phyloP scores from a whole-genome alignment of 64 coral and sea anemone genomes.

The Anthopleura sola region DNA sequence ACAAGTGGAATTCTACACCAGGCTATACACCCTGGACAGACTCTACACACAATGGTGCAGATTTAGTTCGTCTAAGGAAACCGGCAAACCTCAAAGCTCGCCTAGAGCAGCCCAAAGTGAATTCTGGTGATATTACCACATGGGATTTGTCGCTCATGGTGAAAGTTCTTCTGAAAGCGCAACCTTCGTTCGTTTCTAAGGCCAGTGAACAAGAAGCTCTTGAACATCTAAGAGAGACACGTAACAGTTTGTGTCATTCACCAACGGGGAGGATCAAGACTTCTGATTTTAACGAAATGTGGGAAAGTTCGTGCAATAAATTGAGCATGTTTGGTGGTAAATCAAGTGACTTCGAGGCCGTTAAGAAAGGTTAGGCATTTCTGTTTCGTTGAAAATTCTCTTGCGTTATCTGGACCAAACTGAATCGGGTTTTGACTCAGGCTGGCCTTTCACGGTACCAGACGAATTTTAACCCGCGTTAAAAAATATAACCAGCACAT shows the following conservation, averaged over 20 bases:
- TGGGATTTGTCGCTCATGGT: conserved; percentile 2
- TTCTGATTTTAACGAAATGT: background rate
- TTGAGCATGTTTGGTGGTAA: too few species aligned
- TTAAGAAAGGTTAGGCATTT: too few species aligned
- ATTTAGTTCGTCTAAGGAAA: background rate
- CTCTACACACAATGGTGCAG: background rate
- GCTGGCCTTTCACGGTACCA: too few species aligned
- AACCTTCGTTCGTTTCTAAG: background rate
- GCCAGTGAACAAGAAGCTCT: background rate
- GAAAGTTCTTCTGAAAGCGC: background rate
- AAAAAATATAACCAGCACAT: too few species aligned
- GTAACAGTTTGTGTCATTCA: background rate
- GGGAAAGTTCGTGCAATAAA: background rate
- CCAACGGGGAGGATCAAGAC: background rate
- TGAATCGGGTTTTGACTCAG: too few species aligned
- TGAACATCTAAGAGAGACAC: background rate
- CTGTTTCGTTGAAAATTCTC: too few species aligned
- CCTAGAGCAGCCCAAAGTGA: background rate
- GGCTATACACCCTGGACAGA: background rate
- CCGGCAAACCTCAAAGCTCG: background rate
- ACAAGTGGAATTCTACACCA: background rate
- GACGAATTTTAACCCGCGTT: too few species aligned
- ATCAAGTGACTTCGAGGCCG: too few species aligned
- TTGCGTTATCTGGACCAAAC: too few species aligned
- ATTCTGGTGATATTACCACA: background rate